Conservation (phyloP, 92 coral and sea anemone genomes). For the Parazoanthus atlanticus region DNA sequence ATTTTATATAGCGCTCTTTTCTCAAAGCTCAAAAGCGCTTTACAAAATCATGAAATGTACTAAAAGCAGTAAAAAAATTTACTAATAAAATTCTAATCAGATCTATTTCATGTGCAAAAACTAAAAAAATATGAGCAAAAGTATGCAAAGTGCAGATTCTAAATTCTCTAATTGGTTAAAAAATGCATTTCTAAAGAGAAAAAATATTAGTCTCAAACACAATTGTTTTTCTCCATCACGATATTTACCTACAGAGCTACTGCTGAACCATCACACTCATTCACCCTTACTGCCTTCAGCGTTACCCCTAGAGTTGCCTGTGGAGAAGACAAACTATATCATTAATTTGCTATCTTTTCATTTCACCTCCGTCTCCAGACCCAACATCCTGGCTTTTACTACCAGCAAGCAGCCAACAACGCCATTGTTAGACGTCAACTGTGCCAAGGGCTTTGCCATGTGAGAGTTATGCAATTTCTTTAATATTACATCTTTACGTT, state of each 20-base stretch:
- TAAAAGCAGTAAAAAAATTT: too few species aligned
- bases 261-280: neutral
- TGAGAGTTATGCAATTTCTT: slow-evolving; percentile 43
- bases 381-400: slow-evolving; percentile 98
- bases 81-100: too few species aligned
- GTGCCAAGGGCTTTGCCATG: slow-evolving; percentile 96
- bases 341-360: neutral
- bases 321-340: neutral
- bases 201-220: too few species aligned
- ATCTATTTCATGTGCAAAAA: too few species aligned
- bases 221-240: neutral
- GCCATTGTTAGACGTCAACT: slow-evolving; percentile 93
- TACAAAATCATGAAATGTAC: too few species aligned
- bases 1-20: too few species aligned
- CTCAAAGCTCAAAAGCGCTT: too few species aligned
- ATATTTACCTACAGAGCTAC: neutral
- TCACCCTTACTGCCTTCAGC: neutral
- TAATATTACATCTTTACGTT: too few species aligned
- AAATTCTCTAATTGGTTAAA: too few species aligned
- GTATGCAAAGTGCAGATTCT: too few species aligned
- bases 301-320: neutral
- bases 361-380: slow-evolving; percentile 58
- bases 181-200: too few species aligned
- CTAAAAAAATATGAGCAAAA: too few species aligned
- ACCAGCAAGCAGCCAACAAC: slow-evolving; percentile 98